Percentiles rank a stretch among this genome's conserved stretches.
Conservation (phyloP, 2,888 invertebrate genomes). For the Carterocephalus palaemon region DNA sequence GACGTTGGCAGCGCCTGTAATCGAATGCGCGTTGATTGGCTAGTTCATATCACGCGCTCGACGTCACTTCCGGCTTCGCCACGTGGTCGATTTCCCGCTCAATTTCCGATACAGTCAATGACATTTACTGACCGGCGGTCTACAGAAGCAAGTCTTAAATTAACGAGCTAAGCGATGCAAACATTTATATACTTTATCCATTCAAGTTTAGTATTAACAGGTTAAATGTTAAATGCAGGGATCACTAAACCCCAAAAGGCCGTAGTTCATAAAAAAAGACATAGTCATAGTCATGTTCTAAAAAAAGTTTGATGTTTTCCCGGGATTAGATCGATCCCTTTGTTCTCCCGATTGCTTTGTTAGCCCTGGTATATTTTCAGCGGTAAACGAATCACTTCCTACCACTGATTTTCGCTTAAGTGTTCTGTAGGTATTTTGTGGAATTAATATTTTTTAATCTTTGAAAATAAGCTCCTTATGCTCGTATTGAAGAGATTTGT, state of each 20-base stretch:
- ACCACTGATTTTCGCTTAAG: conserved; percentile 1
- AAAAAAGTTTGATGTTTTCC: conserved; percentile 27
- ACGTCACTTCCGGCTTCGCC: conserved; percentile 63
- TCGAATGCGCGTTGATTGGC: conserved; percentile 69
- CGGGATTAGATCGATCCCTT: conserved; percentile 35
- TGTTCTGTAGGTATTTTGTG: conserved; percentile 3
- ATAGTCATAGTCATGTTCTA: conserved; percentile 18
- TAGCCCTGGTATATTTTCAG: conserved; percentile 48
- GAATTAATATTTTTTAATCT: too few species aligned
- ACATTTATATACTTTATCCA: too few species aligned
- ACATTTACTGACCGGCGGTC: conserved; percentile 20
- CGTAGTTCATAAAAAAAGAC: too few species aligned
- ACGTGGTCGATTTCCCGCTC: conserved; percentile 69
- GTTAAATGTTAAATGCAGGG: too few species aligned
- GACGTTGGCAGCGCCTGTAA: conserved; percentile 39
- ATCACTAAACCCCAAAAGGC: too few species aligned
- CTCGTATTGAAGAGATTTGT: too few species aligned
- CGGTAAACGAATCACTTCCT: conserved; percentile 52
- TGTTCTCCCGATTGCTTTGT: conserved; percentile 42
- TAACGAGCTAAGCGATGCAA: too few species aligned
- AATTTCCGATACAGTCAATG: conserved; percentile 61
- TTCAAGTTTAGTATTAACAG: not conserved
- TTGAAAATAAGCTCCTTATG: too few species aligned
- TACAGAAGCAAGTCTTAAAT: conserved; percentile 18
- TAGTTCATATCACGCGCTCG: conserved; percentile 63